A percentile compares a stretch with the other conserved stretches of the same genome.
Evolutionary conservation across 1,140 invertebrate species (phyloP).

Genomic region (Ganaspis sp.): DNA sequence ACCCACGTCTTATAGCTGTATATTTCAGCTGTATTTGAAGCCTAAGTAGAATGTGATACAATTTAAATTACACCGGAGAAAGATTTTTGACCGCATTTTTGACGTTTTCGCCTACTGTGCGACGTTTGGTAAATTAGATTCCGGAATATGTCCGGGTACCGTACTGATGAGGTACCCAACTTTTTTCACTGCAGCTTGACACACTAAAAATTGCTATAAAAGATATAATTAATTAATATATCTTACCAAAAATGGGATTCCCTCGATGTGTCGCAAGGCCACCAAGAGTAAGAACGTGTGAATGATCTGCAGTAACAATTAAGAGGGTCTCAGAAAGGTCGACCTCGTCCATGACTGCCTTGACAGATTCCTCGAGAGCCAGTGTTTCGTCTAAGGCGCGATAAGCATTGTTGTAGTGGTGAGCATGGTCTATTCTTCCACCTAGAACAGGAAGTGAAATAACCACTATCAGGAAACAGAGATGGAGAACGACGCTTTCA

Average conservation of each 20-base stretch:
- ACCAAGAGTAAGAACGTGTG: conserved; percentile 87
- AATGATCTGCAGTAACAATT: conserved; percentile 89
- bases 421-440: conserved; percentile 89
- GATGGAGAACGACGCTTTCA: conserved; percentile 15
- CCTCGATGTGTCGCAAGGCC: conserved; percentile 82
- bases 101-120: no score
- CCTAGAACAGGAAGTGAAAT: conserved; percentile 74
- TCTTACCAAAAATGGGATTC: conserved; percentile 82
- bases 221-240: conserved; percentile 27
- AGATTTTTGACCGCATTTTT: no score
- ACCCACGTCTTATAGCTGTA: no score
- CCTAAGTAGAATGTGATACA: no score
- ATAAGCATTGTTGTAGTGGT: conserved; percentile 87
- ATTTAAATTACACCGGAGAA: no score
- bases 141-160: no score
- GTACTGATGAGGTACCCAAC: no score
- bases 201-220: no score
- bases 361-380: conserved; percentile 84
- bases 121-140: no score
- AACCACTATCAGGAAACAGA: conserved; percentile 31
- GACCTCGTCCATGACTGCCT: conserved; percentile 82
- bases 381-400: conserved; percentile 87
- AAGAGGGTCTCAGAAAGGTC: conserved; percentile 85
- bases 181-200: no score
- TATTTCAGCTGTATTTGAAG: no score